A percentile compares a stretch with the other conserved stretches of the same genome.
Evolutionary conservation across 2,888 invertebrate genomes (phyloP).

Genomic region (Sesia bembeciformis): DNA sequence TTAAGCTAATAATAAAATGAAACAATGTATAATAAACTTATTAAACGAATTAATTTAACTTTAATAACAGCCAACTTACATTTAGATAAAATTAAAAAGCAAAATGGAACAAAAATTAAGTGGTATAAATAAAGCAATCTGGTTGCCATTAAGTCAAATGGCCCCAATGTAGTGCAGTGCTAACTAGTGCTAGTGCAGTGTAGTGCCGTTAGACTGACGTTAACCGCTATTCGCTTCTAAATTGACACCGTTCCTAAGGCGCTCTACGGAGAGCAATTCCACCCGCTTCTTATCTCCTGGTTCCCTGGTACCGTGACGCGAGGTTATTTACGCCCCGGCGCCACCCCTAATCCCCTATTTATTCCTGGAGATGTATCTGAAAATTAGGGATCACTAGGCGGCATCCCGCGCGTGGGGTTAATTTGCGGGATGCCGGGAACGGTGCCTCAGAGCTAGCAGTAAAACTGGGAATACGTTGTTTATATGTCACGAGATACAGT

Average conservation of each 20-base stretch:
- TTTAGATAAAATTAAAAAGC: no score
- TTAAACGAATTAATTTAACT: no score
- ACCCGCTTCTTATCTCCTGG: constrained; percentile 54
- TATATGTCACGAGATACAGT: constrained; percentile 34
- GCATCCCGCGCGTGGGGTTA: constrained; percentile 41
- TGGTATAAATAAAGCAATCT: no score
- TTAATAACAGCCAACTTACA: no score
- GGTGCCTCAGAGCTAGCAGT: constrained; percentile 17
- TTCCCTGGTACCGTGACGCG: constrained; percentile 53
- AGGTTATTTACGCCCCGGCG: constrained; percentile 66
- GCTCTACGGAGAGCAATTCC: constrained; percentile 49
- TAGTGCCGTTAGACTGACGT: constrained; percentile 3
- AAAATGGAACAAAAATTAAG: no score
- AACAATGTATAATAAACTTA: no score
- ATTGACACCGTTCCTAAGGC: constrained; percentile 8
- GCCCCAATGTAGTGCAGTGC: no score
- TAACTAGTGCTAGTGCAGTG: no score
- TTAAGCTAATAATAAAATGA: no score
- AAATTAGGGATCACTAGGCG: constrained; percentile 69
- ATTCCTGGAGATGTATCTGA: constrained; percentile 72
- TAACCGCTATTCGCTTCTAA: constrained; percentile 12
- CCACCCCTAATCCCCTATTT: constrained; percentile 71
- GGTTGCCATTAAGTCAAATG: no score
- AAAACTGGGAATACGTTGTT: constrained; percentile 27
- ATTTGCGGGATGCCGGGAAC: constrained; percentile 48